Evolutionary conservation across 2,888 invertebrate genomes (phyloP), one percentile per base, ranked within the genome.

Genomic region (Leucophenga montana): DNA sequence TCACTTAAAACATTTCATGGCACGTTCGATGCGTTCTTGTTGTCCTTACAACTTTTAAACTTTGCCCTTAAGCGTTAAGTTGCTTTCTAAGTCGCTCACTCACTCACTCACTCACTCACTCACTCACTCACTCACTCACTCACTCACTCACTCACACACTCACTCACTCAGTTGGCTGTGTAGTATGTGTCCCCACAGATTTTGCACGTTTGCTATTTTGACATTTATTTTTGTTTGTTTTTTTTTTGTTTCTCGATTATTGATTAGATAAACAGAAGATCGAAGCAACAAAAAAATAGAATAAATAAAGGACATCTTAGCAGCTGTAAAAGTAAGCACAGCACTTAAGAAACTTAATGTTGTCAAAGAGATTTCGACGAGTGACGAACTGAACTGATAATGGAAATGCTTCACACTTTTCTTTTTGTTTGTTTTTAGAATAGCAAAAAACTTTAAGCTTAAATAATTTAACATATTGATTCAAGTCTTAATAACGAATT

Each of bases 191-290:
- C 76, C 83, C 80, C 69, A 73, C 77, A 72, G 83, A 79, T 76
- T 79, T 81, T 77, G 78, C 80, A 81, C 80, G 81, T 81, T 83
- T 81, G 80, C 77, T 79, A 76, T 77, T 82, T 77, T 79, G 81
- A 83, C 78, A 78, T 78, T 83, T 82, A 44, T 64, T 22, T 61
- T 16, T 4, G n/a, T 61, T 57, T n/a, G 1, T 9, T 18, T 3
- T 50, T 1, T 50, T 1, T 1, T 18, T 16, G 2, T 53, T 73
- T 74, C 71, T 71, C 71, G 80, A 81, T 83, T 81, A 81, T 81
- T 81, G 80, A 81, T 81, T 81, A 83, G 80, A 81, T 83, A 83
- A 81, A 73, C 70, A 76, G 44, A 46, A 72, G 14, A 73, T 74
- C 68, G 77, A 73, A 22, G 22, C 16, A 56, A 18, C 18, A 56